Percentiles rank a stretch among this genome's conserved stretches.
Conservation (phyloP, 92 coral and sea anemone genomes). For the Pocillopora grandis region DNA sequence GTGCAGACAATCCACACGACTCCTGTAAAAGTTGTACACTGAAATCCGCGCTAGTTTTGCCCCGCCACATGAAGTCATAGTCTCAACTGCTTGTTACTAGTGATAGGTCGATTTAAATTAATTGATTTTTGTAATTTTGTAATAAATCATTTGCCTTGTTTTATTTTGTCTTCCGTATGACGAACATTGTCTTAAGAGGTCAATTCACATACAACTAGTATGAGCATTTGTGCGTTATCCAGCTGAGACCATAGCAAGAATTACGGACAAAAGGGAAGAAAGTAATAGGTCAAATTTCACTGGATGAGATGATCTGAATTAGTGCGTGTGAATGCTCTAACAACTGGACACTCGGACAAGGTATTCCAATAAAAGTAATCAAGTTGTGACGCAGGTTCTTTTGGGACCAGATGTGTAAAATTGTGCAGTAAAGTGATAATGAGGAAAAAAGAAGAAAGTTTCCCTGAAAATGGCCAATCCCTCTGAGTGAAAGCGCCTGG, state of each 20-base stretch:
- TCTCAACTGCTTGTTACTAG: neutral
- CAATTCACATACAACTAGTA: too few species aligned
- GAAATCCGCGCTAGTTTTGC: neutral
- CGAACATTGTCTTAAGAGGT: too few species aligned
- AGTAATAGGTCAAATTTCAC: too few species aligned
- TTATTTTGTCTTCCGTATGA: too few species aligned
- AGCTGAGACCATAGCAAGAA: too few species aligned
- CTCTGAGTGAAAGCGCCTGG: neutral
- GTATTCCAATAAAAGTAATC: too few species aligned
- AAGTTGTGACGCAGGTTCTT: neutral
- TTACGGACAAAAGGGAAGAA: too few species aligned
- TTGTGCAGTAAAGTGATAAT: neutral
- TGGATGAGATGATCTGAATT: too few species aligned
- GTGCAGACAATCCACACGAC: slow-evolving; percentile 88
- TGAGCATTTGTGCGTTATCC: too few species aligned
- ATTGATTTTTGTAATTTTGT: neutral
- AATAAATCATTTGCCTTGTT: neutral
- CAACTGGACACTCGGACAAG: too few species aligned
- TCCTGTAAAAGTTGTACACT: slow-evolving; percentile 97
- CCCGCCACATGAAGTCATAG: neutral
- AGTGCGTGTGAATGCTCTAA: too few species aligned
- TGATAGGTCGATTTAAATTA: neutral
- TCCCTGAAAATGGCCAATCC: too few species aligned
- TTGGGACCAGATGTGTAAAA: neutral
- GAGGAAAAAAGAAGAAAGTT: neutral